Conservation (phyloP, 2,888 invertebrate genomes). For the Acrobasis consociella region DNA sequence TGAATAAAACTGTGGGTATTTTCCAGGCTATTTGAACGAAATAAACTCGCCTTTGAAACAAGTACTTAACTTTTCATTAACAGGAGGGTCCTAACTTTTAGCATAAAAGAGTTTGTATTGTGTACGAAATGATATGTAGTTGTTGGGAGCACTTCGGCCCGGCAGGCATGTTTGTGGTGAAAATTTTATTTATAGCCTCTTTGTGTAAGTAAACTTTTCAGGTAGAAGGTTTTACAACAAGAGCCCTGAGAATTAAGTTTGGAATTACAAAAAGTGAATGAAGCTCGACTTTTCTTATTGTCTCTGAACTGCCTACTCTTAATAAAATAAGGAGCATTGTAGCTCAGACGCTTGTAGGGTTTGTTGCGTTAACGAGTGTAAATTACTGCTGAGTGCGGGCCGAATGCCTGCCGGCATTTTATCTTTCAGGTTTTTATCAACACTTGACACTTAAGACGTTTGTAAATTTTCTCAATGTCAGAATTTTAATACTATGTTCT, state of each 20-base stretch:
- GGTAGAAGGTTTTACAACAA: background rate
- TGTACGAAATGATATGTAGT: background rate
- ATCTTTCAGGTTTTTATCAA: too few species aligned
- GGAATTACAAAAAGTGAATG: background rate
- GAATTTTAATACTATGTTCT: background rate
- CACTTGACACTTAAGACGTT: background rate
- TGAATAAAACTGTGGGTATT: conserved; percentile 3
- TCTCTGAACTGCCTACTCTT: background rate
- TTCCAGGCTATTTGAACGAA: conserved; percentile 2
- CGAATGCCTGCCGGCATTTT: too few species aligned
- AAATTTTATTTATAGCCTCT: conserved; percentile 13
- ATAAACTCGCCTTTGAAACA: background rate
- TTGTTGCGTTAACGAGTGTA: background rate
- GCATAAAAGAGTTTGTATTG: background rate
- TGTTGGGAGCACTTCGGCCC: background rate
- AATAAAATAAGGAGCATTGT: too few species aligned
- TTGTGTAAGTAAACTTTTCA: conserved; percentile 4
- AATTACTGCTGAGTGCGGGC: background rate
- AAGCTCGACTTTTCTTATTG: background rate
- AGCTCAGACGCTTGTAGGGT: too few species aligned
- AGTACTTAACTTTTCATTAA: background rate
- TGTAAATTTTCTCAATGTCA: background rate
- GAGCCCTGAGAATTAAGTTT: background rate
- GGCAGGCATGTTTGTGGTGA: background rate
- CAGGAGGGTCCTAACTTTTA: background rate